Percentiles rank a stretch among this genome's conserved stretches.
Evolutionary conservation across 2,113 vertebrate species (phyloP).

Genomic region (Azemiops feae): DNA sequence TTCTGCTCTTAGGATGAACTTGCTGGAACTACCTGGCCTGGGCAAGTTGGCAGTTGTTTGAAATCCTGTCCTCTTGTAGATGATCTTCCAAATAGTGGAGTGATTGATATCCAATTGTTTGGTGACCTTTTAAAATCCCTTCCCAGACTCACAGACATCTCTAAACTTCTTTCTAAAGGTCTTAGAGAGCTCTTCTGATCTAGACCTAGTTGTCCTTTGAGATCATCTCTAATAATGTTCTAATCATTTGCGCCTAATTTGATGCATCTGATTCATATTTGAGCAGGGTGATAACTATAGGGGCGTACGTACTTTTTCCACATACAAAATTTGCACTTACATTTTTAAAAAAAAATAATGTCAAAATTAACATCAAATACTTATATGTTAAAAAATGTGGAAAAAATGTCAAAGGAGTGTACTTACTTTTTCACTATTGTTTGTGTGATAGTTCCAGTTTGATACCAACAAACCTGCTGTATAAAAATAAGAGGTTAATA

Average conservation of each 20-base stretch:
- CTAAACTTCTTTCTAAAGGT: not conserved
- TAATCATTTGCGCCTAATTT: not conserved
- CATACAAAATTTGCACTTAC: not conserved
- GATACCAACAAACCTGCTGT: not conserved
- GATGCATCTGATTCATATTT: not conserved
- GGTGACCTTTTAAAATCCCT: not conserved
- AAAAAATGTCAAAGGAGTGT: not conserved
- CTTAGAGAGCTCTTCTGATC: not conserved
- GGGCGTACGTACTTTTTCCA: not conserved
- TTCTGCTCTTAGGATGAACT: not conserved
- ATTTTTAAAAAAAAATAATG: not conserved
- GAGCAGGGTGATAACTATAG: not conserved
- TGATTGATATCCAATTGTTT: not conserved
- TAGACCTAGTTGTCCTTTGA: not conserved
- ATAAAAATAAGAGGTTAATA: not conserved
- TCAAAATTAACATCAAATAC: not conserved
- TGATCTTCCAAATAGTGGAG: not conserved
- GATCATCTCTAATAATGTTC: not conserved
- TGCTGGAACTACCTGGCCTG: not conserved
- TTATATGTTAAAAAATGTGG: not conserved
- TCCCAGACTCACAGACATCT: not conserved
- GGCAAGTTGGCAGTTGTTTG: not conserved
- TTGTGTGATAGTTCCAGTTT: not conserved
- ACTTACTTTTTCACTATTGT: not conserved
- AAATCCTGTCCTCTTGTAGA: not conserved